Conservation (phyloP, 2,888 invertebrate genomes). For the Sphinx pinastri region DNA sequence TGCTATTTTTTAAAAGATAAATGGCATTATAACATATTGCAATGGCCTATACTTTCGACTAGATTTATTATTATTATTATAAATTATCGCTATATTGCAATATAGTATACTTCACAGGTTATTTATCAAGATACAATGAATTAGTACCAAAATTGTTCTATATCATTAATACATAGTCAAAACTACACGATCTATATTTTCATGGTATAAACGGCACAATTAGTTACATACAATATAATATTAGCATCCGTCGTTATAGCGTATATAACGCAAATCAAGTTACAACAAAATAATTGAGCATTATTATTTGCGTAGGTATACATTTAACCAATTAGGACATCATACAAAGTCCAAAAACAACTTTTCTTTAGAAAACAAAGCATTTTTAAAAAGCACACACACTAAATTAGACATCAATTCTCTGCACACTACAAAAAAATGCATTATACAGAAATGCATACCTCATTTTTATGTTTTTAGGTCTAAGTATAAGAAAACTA, state of each 20-base stretch:
- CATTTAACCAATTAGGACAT: not conserved
- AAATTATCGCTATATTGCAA: constrained; percentile 73
- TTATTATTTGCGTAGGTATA: not conserved
- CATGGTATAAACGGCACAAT: constrained; percentile 5
- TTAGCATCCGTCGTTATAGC: not conserved
- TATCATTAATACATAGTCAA: not conserved
- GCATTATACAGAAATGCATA: constrained; percentile 1
- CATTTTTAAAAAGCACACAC: constrained; percentile 7
- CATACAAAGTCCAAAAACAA: not conserved
- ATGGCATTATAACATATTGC: constrained; percentile 69
- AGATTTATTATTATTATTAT: constrained; percentile 75
- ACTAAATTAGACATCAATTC: not conserved
- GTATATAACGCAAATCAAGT: not conserved
- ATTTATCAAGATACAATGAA: constrained; percentile 17
- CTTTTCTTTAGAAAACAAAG: not conserved
- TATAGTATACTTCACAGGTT: constrained; percentile 23
- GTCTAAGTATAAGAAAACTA: not conserved
- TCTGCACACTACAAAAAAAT: constrained; percentile 5
- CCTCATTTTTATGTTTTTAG: not conserved
- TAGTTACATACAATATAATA: not conserved
- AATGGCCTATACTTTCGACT: constrained; percentile 83
- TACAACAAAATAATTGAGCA: not conserved
- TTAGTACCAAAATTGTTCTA: constrained; percentile 29
- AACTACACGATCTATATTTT: not conserved
- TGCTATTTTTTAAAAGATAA: constrained; percentile 30